These are phyloP conservation scores for Siderastrea radians DNA, from an alignment of 92 coral and sea anemone genomes.

Conservation along the genomic window DNA sequence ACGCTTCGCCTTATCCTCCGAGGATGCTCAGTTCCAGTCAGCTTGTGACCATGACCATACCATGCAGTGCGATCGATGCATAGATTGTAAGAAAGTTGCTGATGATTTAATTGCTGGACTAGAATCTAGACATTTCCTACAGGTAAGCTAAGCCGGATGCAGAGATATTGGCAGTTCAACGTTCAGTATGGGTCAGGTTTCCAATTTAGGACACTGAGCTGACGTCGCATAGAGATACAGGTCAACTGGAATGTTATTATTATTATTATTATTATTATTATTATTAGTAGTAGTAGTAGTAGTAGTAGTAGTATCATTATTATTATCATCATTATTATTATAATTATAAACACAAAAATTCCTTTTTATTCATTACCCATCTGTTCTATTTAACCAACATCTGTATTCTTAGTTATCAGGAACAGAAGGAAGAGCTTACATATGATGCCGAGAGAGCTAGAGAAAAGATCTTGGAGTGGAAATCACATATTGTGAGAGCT, in stretches of 20 bases:
- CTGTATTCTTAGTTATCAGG: constrained; percentile 29
- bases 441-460: constrained; percentile 49
- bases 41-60: constrained; percentile 32
- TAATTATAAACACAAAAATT: no score
- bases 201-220: background rate
- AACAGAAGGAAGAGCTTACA: constrained; percentile 35
- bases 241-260: no score
- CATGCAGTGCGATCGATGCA: constrained; percentile 24
- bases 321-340: background rate
- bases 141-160: background rate
- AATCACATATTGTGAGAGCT: constrained; percentile 45
- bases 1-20: constrained; percentile 16
- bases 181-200: background rate
- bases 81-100: constrained; percentile 6
- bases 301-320: no score
- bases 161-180: no score
- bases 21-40: constrained; percentile 17
- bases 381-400: background rate
- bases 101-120: constrained; percentile 20
- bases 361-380: background rate
- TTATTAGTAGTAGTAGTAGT: no score
- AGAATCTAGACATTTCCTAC: constrained; percentile 14
- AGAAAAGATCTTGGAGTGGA: constrained; percentile 51
- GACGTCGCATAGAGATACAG: no score
- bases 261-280: no score